Percentiles rank a stretch among this genome's conserved stretches.
Conservation (phyloP, 2,888 invertebrate genomes). For the Agapostemon virescens region DNA sequence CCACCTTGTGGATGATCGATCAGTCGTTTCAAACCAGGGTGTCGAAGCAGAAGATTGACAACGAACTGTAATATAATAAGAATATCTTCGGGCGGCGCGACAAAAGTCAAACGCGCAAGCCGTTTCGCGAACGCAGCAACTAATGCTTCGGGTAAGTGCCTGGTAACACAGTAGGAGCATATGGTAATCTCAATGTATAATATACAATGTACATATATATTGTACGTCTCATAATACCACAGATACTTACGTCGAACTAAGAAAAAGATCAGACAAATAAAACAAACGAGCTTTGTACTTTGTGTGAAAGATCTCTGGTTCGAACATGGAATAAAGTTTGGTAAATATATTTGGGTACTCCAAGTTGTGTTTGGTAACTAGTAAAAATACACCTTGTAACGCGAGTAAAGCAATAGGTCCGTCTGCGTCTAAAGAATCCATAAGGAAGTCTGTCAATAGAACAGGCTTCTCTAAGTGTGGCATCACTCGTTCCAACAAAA, state of each 20-base stretch:
- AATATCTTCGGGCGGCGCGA: slow-evolving; percentile 91
- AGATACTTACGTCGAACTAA: slow-evolving; percentile 91
- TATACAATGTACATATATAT: too few species aligned
- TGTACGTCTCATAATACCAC: neutral
- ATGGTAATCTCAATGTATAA: neutral
- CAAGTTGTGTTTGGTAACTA: slow-evolving; percentile 95
- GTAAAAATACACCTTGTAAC: slow-evolving; percentile 93
- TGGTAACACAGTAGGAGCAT: slow-evolving; percentile 72
- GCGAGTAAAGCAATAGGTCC: slow-evolving; percentile 94
- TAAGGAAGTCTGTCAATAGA: slow-evolving; percentile 93
- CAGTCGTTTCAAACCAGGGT: slow-evolving; percentile 89
- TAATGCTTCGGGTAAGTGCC: slow-evolving; percentile 93
- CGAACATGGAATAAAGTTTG: slow-evolving; percentile 96
- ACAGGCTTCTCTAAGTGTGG: slow-evolving; percentile 90
- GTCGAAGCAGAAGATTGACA: slow-evolving; percentile 91
- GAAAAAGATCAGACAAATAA: slow-evolving; percentile 93
- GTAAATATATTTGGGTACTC: slow-evolving; percentile 97
- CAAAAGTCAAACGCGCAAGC: slow-evolving; percentile 90
- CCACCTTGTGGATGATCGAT: slow-evolving; percentile 82
- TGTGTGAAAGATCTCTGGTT: slow-evolving; percentile 94
- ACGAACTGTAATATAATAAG: slow-evolving; percentile 90
- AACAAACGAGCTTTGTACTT: slow-evolving; percentile 94
- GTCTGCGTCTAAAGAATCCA: slow-evolving; percentile 92
- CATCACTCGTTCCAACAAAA: slow-evolving; percentile 91
- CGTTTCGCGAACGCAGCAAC: slow-evolving; percentile 97